Evolutionary conservation across 2,113 vertebrate genomes (phyloP).

Genomic region (Ciconia stormi): DNA sequence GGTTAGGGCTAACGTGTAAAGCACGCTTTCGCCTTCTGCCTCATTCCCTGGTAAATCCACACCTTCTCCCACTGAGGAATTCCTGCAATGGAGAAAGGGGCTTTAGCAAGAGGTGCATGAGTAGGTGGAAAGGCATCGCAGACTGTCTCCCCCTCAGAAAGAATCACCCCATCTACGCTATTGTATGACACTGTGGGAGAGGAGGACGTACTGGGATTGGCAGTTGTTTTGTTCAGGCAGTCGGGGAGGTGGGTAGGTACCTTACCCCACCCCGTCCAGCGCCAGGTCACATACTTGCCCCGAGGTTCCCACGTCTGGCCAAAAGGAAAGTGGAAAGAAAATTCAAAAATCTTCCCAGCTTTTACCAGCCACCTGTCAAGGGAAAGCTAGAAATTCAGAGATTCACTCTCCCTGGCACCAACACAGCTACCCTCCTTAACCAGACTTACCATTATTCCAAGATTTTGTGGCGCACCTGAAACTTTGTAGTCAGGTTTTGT

Average conservation of each 20-base stretch:
- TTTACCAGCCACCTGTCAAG: neutral
- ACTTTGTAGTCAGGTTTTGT: neutral
- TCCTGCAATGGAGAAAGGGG: neutral
- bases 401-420: neutral
- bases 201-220: neutral
- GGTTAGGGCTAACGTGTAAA: neutral
- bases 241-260: neutral
- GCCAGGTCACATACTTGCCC: neutral
- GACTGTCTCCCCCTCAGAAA: neutral
- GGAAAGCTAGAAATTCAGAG: neutral
- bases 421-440: neutral
- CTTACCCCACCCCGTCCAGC: neutral
- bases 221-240: neutral
- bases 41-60: neutral
- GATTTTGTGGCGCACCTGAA: neutral
- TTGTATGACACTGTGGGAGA: neutral
- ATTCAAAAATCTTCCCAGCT: neutral
- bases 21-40: neutral
- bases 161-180: neutral
- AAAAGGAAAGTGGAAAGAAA: neutral
- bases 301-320: neutral
- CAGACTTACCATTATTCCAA: neutral
- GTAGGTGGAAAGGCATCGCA: neutral
- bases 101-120: neutral
- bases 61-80: neutral